Conservation (phyloP, 1,140 invertebrate species). For the Panagrolaimus sp. region DNA sequence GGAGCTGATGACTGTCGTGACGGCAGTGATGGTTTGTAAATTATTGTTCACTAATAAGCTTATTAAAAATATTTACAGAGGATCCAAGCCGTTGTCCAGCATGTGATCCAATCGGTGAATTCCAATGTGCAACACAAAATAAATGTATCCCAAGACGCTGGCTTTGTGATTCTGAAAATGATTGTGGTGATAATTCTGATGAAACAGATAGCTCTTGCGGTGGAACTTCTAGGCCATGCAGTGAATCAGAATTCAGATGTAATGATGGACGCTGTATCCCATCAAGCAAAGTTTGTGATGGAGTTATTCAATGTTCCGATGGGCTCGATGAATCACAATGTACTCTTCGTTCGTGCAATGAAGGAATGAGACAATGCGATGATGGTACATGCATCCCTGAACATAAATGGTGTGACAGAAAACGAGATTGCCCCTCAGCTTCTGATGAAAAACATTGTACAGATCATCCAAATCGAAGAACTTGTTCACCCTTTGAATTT, state of each 20-base stretch:
- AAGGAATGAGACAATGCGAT: slow-evolving; percentile 47
- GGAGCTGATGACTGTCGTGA: slow-evolving; percentile 56
- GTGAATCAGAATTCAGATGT: slow-evolving; percentile 78
- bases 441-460: slow-evolving; percentile 44
- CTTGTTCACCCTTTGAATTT: slow-evolving; percentile 51
- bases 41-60: no score
- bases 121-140: slow-evolving; percentile 65
- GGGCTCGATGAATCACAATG: slow-evolving; percentile 54
- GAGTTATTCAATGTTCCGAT: slow-evolving; percentile 38
- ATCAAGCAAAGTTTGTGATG: slow-evolving; percentile 61
- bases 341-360: slow-evolving; percentile 39
- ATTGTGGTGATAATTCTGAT: slow-evolving; percentile 53
- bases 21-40: slow-evolving; percentile 49
- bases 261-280: slow-evolving; percentile 87
- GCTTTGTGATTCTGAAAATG: slow-evolving; percentile 72
- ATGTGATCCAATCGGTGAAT: slow-evolving; percentile 54
- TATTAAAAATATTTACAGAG: no score
- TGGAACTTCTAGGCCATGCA: slow-evolving; percentile 54
- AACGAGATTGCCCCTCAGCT: slow-evolving; percentile 47
- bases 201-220: slow-evolving; percentile 47
- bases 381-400: slow-evolving; percentile 54
- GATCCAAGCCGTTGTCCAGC: slow-evolving; percentile 32
- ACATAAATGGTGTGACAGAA: slow-evolving; percentile 50
- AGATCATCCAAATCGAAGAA: slow-evolving; percentile 33
- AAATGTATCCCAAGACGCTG: slow-evolving; percentile 86